Evolutionary conservation across 1,140 invertebrate species (phyloP).

Genomic region (Drosophila littoralis): DNA sequence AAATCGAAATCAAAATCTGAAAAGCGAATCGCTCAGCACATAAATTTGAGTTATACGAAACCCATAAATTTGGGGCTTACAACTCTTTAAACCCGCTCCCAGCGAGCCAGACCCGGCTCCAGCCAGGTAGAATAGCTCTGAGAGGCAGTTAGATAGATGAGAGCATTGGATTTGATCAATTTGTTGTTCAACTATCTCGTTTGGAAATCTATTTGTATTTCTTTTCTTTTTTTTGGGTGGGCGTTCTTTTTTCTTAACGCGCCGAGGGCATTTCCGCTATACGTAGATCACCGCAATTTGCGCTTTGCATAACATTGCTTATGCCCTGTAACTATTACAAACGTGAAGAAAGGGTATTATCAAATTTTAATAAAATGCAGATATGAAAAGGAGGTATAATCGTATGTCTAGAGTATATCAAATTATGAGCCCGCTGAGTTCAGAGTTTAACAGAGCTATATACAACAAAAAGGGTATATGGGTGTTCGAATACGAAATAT

Average conservation of each 20-base stretch:
- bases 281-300: neutral
- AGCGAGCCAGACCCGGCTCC: neutral
- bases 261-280: constrained; percentile 54
- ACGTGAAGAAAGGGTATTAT: neutral
- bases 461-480: too few species aligned
- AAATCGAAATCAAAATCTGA: constrained; percentile 22
- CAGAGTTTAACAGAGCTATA: too few species aligned
- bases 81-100: neutral
- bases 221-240: constrained; percentile 9
- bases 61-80: constrained; percentile 22
- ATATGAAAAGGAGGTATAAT: too few species aligned
- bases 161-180: constrained; percentile 17
- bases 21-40: constrained; percentile 16
- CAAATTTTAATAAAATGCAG: too few species aligned
- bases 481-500: too few species aligned
- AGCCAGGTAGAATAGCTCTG: neutral
- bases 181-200: constrained; percentile 30
- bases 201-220: neutral
- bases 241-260: constrained; percentile 36
- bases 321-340: constrained; percentile 2
- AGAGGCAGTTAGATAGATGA: constrained; percentile 1
- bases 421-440: too few species aligned
- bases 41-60: neutral
- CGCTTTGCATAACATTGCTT: constrained; percentile 37
- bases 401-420: neutral